Conservation (phyloP, 64 coral and sea anemone species). For the Porites lutea region DNA sequence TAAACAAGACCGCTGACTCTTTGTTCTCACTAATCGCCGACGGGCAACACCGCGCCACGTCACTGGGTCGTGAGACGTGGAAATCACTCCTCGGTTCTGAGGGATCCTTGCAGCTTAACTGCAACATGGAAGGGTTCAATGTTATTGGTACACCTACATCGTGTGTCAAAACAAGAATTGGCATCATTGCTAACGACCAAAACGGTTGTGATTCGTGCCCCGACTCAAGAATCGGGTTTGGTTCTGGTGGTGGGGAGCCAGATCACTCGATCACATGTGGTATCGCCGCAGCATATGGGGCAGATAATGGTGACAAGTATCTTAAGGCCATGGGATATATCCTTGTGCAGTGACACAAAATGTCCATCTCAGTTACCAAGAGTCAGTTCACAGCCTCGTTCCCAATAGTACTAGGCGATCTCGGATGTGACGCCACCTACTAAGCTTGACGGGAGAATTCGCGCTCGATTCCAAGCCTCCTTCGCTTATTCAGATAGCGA, state of each 20-base stretch:
- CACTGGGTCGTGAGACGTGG: constrained; percentile 27
- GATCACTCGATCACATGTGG: constrained; percentile 7
- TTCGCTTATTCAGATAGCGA: too few species aligned
- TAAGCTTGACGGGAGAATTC: too few species aligned
- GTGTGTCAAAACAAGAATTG: neutral
- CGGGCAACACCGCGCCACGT: constrained; percentile 6
- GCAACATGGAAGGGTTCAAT: constrained; percentile 71
- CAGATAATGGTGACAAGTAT: too few species aligned
- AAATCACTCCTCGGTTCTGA: constrained; percentile 33
- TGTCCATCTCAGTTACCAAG: too few species aligned
- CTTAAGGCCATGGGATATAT: constrained; percentile 38
- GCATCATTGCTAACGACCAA: constrained; percentile 34
- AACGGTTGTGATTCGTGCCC: neutral
- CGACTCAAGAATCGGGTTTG: constrained; percentile 28
- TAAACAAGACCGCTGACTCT: constrained; percentile 6
- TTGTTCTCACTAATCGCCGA: constrained; percentile 48
- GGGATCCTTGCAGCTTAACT: constrained; percentile 32
- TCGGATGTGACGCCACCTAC: too few species aligned
- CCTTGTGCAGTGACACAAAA: constrained; percentile 13
- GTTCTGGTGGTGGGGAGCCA: neutral
- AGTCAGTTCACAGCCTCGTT: too few species aligned
- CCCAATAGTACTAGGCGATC: too few species aligned
- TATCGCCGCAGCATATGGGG: neutral
- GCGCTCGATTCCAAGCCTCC: too few species aligned
- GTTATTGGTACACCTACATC: neutral